Base-by-base conservation (phyloP, 1,140 invertebrate species). In the Antheraea pernyi region DNA sequence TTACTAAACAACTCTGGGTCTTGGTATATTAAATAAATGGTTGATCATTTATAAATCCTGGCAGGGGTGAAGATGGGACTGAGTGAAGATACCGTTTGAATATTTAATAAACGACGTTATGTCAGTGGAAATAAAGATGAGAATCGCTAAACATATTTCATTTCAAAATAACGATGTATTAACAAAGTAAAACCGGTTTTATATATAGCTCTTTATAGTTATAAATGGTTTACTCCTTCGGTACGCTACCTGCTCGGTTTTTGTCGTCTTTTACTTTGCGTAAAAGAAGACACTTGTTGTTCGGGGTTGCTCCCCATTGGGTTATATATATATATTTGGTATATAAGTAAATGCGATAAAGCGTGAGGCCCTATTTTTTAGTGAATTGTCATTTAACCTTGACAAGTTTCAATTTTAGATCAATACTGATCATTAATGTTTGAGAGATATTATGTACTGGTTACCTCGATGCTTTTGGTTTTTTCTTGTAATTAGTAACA, bases 201-300 rank as follows among this genome's bases (percentile, higher is more conserved):
- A 88, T 86, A 80, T 68, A 70, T 82, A 84, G 81, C 78, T 74
- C 80, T 77, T 77, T 79, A 88, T 80, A 82, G 88, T 83, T 84
- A 78, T 85, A 83, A 87, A 87, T 90, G 79, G 81, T 77, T 80
- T 80, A 83, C 76, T 73, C 73, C 71, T 80, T 73, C 30, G 19
- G 11, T 58, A 7, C 67, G 72, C 77, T 91, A 91, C 89, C 89
- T 91, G 89, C 89, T 88, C 74, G 72, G 81, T 91, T 91, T 91
- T 91, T 89, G 86, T 90, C 80, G 77, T 89, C 78, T 86, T 89
- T 89, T 89, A 85, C 84, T 79, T 89, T 86, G 82, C 84, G 80
- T 87, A 83, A 83, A 82, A 80, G 46, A 53, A 53, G 78, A 84
- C 89, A 91, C 89, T 91, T 91, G 89, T 91, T 91, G 89, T 90